A percentile compares a stretch with the other conserved stretches of the same genome.
Conservation (phyloP, 64 coral and sea anemone species). For the Montipora efflorescens region DNA sequence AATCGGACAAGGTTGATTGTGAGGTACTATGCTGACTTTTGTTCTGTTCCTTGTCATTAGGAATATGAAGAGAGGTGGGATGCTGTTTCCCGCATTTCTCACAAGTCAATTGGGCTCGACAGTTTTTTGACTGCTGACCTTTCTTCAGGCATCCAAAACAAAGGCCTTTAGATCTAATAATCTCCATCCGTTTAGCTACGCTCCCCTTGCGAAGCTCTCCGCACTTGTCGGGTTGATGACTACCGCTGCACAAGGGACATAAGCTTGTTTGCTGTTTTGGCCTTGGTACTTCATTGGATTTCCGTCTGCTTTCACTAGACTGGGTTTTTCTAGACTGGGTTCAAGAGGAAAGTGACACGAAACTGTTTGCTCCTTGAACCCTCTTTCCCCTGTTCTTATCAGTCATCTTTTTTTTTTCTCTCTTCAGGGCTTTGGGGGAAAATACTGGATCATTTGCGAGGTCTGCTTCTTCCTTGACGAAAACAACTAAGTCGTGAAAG, state of each 20-base stretch:
- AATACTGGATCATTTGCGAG: constrained; percentile 80
- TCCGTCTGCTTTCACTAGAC: constrained; percentile 10
- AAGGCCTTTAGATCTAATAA: no score
- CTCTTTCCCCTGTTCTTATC: background rate
- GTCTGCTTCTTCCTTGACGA: constrained; percentile 63
- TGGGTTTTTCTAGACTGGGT: background rate
- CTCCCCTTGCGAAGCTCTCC: no score
- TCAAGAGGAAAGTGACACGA: background rate
- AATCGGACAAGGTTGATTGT: background rate
- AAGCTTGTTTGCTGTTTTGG: background rate
- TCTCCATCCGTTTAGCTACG: no score
- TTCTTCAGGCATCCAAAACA: no score
- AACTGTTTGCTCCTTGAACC: constrained; percentile 7
- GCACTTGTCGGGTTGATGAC: background rate
- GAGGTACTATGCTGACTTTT: background rate
- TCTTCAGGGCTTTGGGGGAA: constrained; percentile 48
- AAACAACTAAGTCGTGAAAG: constrained; percentile 53
- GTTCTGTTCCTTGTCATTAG: background rate
- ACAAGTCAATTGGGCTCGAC: background rate
- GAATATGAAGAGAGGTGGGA: constrained; percentile 48
- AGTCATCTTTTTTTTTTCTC: background rate
- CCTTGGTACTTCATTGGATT: background rate
- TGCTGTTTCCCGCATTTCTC: constrained; percentile 51
- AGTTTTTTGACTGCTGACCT: background rate
- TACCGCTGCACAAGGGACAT: background rate